These are phyloP conservation scores for Vesta saturnalis DNA, from an alignment of 2,888 invertebrate genomes.

Conservation along the genomic window DNA sequence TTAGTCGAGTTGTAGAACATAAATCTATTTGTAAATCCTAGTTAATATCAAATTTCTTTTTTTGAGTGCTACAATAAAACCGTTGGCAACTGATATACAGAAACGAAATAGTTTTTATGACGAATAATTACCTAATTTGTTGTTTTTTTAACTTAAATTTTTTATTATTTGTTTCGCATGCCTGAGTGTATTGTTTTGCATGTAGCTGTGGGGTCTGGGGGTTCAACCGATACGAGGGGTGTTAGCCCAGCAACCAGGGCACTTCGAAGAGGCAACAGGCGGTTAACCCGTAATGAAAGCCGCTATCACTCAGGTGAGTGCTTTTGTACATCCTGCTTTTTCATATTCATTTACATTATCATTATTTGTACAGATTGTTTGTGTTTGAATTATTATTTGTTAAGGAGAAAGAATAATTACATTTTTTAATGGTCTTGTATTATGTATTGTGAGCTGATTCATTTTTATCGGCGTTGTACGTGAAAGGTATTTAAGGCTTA, in stretches of 20 bases:
- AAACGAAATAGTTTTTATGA: background rate
- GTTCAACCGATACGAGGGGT: conserved; percentile 52
- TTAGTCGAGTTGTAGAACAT: no score
- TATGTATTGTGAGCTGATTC: no score
- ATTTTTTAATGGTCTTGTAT: no score
- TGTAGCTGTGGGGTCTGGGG: conserved; percentile 58
- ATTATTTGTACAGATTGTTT: conserved; percentile 4
- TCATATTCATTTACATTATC: conserved; percentile 32
- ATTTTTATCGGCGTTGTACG: no score
- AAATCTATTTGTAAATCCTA: no score
- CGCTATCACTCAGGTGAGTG: conserved; percentile 95
- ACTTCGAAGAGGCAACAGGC: conserved; percentile 77
- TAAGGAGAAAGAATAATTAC: background rate
- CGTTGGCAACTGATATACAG: background rate
- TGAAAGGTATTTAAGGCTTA: no score
- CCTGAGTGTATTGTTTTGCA: conserved; percentile 55
- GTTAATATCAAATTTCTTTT: background rate
- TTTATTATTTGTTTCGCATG: conserved; percentile 49
- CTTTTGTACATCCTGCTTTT: conserved; percentile 43
- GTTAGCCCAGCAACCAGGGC: conserved; percentile 63
- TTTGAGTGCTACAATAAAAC: conserved; percentile 10
- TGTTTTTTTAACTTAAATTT: conserved; percentile 29
- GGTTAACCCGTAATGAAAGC: conserved; percentile 93
- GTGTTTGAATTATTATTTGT: background rate
- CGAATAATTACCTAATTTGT: no score